Base-by-base conservation (phyloP, 2,888 invertebrate species). In the Eupithecia abbreviata region DNA sequence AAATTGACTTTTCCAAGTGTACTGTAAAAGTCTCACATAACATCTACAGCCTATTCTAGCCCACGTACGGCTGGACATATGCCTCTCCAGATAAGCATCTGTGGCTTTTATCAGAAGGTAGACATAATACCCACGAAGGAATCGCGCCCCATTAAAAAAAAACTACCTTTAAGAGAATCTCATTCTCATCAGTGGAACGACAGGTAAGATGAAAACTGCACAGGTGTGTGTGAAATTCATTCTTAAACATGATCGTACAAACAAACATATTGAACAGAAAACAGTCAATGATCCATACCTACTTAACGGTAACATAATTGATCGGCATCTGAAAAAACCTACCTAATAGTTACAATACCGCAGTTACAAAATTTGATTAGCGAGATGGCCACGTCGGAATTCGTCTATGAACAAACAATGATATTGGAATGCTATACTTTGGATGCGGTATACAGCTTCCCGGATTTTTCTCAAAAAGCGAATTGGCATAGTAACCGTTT, bases 321-420 rank as follows among this genome's bases (percentile, higher is more conserved):
- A 88, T 88, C 45, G 86, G 87, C 84, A 87, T 88, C 86, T 82
- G 80, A 79, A 82, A 81, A 78, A 78, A 80, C 71, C 77, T 79
- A 79, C 78, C 77, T 73, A 90, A 93, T 93, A 89, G 91, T 88
- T 92, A 94, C 94, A 94, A 94, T 94, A 91, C 92, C 92, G 92
- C 91, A 92, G 93, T 94, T 94, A 94, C 93, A 93, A 94, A 94
- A 94, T 95, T 95, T 95, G 94, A 95, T 94, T 94, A 95, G 94
- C 93, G 91, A 92, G 92, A 92, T 94, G 90, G 91, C 92, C 93
- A 93, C 92, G 93, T 92, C 90, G 94, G 92, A 91, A 91, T 93
- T 91, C 91, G 90, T 90, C 93, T 92, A 90, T 88, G 87, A 85
- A 87, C 82, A 77, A 81, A 75, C 86, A 82, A 80, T 83, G 80